Conservation (phyloP, 2,888 invertebrate species). For the Leucophora obtusa region DNA sequence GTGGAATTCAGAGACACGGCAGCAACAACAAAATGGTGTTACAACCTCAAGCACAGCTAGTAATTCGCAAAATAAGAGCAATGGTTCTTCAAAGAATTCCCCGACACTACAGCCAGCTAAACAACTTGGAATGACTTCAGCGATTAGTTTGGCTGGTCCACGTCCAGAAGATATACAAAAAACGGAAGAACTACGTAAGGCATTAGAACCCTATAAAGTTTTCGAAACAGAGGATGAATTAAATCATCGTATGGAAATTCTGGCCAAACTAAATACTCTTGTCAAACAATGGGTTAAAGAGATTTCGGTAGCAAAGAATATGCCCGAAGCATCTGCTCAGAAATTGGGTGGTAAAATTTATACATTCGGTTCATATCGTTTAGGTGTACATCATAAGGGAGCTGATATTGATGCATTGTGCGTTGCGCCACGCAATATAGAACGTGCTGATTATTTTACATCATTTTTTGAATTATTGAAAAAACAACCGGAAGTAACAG, state of each 20-base stretch:
- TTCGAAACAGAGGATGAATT: conserved; percentile 95
- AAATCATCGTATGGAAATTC: conserved; percentile 91
- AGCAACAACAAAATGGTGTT: conserved; percentile 74
- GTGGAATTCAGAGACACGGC: conserved; percentile 77
- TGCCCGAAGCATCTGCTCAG: conserved; percentile 94
- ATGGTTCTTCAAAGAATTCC: conserved; percentile 54
- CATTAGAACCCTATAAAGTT: conserved; percentile 90
- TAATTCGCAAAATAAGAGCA: conserved; percentile 58
- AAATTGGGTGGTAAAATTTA: conserved; percentile 98
- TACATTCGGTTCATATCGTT: conserved; percentile 98
- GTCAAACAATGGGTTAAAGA: conserved; percentile 97
- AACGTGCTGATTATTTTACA: conserved; percentile 95
- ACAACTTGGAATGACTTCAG: conserved; percentile 92
- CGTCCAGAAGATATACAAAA: conserved; percentile 85
- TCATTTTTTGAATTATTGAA: conserved; percentile 95
- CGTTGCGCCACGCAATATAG: conserved; percentile 97
- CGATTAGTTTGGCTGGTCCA: conserved; percentile 92
- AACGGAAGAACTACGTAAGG: conserved; percentile 85
- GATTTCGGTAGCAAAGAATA: conserved; percentile 91
- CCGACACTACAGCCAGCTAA: conserved; percentile 67
- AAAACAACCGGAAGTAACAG: conserved; percentile 90
- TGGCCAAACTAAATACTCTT: conserved; percentile 91
- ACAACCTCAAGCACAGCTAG: conserved; percentile 65
- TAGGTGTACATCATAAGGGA: conserved; percentile 97
- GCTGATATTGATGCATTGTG: conserved; percentile 99